phyloP scores from a whole-genome alignment of 1,140 invertebrate genomes.

The Brachionus angularis region DNA sequence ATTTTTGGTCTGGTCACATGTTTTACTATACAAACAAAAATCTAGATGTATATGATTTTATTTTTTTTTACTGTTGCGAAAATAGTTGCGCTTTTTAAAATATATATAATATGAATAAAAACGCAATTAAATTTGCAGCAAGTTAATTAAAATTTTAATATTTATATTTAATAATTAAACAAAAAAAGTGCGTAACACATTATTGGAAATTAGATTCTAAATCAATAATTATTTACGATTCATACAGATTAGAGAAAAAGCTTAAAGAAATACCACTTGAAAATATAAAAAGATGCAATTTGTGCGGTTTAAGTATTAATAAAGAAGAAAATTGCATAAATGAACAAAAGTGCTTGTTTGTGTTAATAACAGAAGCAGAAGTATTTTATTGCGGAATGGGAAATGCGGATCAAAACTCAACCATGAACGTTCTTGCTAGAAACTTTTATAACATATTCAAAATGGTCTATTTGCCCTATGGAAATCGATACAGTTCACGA shows the following conservation, averaged over 20 bases:
- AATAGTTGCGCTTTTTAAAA: no score
- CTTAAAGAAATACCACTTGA: constrained; percentile 25
- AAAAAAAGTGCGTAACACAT: constrained; percentile 20
- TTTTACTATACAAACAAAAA: constrained; percentile 28
- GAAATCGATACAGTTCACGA: background rate
- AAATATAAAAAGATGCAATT: background rate
- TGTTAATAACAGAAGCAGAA: background rate
- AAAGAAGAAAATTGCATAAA: constrained; percentile 30
- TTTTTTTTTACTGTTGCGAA: background rate
- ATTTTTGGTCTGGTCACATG: constrained; percentile 40
- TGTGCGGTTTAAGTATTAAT: constrained; percentile 6
- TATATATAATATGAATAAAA: no score
- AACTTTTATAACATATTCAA: constrained; percentile 44
- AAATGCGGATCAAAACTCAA: background rate
- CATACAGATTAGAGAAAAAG: constrained; percentile 23
- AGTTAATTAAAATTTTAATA: no score
- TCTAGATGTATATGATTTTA: constrained; percentile 19
- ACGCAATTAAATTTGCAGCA: no score
- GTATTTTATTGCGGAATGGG: constrained; percentile 35
- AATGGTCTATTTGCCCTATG: constrained; percentile 41
- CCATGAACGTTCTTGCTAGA: constrained; percentile 25
- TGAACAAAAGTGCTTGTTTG: constrained; percentile 36
- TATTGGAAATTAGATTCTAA: constrained; percentile 43
- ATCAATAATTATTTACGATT: constrained; percentile 24
- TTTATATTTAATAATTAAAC: background rate